These are phyloP conservation scores for Cryptocephalus moraei DNA, from an alignment of 2,888 invertebrate genomes.

Conservation along the genomic window DNA sequence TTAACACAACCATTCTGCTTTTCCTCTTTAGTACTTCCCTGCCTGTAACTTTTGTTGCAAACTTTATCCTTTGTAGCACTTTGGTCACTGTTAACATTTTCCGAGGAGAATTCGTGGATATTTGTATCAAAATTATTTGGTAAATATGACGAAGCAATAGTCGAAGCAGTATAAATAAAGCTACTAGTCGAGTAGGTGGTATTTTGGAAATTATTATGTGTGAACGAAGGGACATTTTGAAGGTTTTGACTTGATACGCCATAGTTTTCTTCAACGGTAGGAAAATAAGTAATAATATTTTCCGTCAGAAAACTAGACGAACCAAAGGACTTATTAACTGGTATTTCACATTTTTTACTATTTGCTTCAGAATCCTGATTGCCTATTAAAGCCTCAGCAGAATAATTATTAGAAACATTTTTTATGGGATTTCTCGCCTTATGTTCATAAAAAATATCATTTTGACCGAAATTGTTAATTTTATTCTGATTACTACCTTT, in stretches of 20 bases:
- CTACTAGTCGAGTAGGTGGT: slow-evolving; percentile 25
- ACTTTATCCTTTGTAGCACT: slow-evolving; percentile 11
- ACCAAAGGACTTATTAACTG: slow-evolving; percentile 24
- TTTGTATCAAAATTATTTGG: slow-evolving; percentile 26
- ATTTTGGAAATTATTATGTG: slow-evolving; percentile 27
- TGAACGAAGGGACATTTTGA: slow-evolving; percentile 21
- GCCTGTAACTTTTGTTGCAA: neutral
- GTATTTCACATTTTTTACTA: slow-evolving; percentile 19
- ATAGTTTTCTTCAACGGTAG: slow-evolving; percentile 33
- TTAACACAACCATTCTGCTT: slow-evolving; percentile 7
- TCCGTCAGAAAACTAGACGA: slow-evolving; percentile 30
- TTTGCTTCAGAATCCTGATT: slow-evolving; percentile 21
- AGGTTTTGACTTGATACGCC: slow-evolving; percentile 31
- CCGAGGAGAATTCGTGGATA: slow-evolving; percentile 8
- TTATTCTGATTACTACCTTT: neutral
- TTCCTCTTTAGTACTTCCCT: slow-evolving; percentile 11
- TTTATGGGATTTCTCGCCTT: slow-evolving; percentile 20
- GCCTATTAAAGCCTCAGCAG: slow-evolving; percentile 37
- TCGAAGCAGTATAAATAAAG: slow-evolving; percentile 26
- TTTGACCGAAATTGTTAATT: slow-evolving; percentile 2
- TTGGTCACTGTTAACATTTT: slow-evolving; percentile 10
- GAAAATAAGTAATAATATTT: slow-evolving; percentile 34
- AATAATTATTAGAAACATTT: slow-evolving; percentile 32
- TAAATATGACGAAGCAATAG: slow-evolving; percentile 28
- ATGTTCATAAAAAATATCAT: slow-evolving; percentile 17